phyloP scores from a whole-genome alignment of 2,888 invertebrate species.

The Actias luna region DNA sequence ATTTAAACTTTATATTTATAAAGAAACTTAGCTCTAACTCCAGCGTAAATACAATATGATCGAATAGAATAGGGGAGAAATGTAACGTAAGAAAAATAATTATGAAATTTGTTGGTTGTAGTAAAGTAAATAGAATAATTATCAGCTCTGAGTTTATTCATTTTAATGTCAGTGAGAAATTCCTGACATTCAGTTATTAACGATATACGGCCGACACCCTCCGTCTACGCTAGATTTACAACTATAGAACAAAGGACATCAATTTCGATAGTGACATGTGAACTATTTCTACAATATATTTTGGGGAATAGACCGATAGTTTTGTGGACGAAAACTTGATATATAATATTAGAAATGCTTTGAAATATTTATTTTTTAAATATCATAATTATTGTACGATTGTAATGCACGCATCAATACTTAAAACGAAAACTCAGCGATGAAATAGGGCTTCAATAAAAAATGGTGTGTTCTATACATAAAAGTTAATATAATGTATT shows the following conservation, averaged over 20 bases:
- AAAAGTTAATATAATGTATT: neutral
- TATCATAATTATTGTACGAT: too few species aligned
- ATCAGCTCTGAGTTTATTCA: conserved; percentile 7
- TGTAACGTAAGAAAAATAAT: neutral
- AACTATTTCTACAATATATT: conserved; percentile 57
- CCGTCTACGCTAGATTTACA: conserved; percentile 67
- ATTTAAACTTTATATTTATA: too few species aligned
- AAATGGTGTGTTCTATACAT: too few species aligned
- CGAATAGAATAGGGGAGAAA: neutral
- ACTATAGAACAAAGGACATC: conserved; percentile 72
- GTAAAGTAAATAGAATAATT: neutral
- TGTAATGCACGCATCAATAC: too few species aligned
- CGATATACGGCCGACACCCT: conserved; percentile 58
- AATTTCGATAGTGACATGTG: conserved; percentile 69
- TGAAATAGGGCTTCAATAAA: neutral
- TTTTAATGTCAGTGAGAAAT: conserved; percentile 51
- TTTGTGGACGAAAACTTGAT: conserved; percentile 31
- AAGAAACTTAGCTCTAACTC: neutral
- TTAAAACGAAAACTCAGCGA: neutral
- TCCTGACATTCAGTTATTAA: conserved; percentile 59
- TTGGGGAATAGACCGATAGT: conserved; percentile 33
- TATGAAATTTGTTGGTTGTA: neutral
- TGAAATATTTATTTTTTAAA: neutral
- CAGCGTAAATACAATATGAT: neutral
- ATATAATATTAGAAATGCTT: neutral